Base-by-base conservation (phyloP, 1,140 invertebrate genomes). In the Vanessa tameamea region DNA sequence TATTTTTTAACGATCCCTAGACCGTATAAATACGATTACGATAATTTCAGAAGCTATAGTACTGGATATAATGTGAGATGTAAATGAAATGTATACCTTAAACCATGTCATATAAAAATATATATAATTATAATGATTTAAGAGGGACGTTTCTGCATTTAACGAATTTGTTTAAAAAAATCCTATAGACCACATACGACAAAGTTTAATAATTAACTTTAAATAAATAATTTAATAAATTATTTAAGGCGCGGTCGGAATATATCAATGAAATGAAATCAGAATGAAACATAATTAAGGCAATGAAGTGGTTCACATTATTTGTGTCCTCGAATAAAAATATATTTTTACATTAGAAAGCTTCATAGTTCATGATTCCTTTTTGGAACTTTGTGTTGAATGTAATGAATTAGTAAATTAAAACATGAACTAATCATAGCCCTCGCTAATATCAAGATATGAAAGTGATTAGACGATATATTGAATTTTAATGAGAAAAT, bases 331-430 rank as follows among this genome's bases (percentile, higher is more conserved):
- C 37, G 37, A 43, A 9, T 43, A 11, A 9, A 43, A 43, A 43
- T 9, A 9, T 8, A 9, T 43, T 1, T 43, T 8, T 11, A 43
- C 48, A 6, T 23, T 61, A 7, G 14, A 61, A 31, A 47, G 8
- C 20, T 47, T 57, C 16, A 47, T 26, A 59, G 53, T 71, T 71
- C 69, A 71, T 71, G 69, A 71, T 71, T 71, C 61, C 69, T 71
- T 71, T 48, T 43, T 64, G n/a, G 59, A 64, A 53, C 61, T 51
- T 71, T 64, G 59, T 55, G 61, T 66, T 57, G 1, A 57, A 23
- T 20, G 47, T 15, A 66, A 48, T 65, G 43, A 48, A 13, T 59
- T 37, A 61, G 14, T 23, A 1, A 6, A 61, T 37, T 13, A 15
- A 37, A 14, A 61, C 26, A 37, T 61, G 57, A 61, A 37, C 26